Conservation (phyloP, 2,888 invertebrate species). For the Bellardia pandia region DNA sequence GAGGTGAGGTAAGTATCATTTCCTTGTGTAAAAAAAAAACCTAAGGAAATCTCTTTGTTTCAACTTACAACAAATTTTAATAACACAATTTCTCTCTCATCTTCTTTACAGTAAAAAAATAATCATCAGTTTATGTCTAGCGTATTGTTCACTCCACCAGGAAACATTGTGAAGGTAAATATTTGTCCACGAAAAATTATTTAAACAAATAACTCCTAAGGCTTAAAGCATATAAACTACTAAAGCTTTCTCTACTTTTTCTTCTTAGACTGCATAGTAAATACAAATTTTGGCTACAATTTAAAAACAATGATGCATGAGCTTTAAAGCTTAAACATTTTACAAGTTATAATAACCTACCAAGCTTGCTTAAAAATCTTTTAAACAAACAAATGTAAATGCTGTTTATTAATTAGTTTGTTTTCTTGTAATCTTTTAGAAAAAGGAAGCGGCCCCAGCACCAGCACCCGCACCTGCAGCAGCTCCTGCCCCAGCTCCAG, state of each 20-base stretch:
- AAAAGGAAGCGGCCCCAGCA: slow-evolving; percentile 79
- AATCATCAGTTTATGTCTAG: slow-evolving; percentile 46
- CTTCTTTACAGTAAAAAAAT: slow-evolving; percentile 68
- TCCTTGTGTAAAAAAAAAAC: neutral
- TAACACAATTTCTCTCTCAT: slow-evolving; percentile 17
- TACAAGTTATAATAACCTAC: neutral
- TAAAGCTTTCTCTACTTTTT: slow-evolving; percentile 51
- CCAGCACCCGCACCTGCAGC: slow-evolving; percentile 73
- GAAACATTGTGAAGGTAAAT: slow-evolving; percentile 75
- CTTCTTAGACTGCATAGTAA: slow-evolving; percentile 41
- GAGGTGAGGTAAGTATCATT: slow-evolving; percentile 93
- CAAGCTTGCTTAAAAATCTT: slow-evolving; percentile 5
- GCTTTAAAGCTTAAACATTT: slow-evolving; percentile 48
- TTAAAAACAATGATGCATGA: slow-evolving; percentile 34
- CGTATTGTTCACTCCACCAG: slow-evolving; percentile 53
- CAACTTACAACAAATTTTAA: neutral
- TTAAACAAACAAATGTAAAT: neutral
- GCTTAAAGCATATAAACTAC: slow-evolving; percentile 28
- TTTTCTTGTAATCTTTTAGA: slow-evolving; percentile 76
- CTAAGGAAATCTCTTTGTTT: neutral
- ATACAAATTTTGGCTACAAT: slow-evolving; percentile 19
- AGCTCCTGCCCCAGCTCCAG: slow-evolving; percentile 74
- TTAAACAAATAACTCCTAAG: neutral
- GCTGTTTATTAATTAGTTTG: slow-evolving; percentile 20
- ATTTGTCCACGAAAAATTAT: slow-evolving; percentile 27